phyloP scores from a whole-genome alignment of 2,888 invertebrate species.

The Polymixis flavicincta region DNA sequence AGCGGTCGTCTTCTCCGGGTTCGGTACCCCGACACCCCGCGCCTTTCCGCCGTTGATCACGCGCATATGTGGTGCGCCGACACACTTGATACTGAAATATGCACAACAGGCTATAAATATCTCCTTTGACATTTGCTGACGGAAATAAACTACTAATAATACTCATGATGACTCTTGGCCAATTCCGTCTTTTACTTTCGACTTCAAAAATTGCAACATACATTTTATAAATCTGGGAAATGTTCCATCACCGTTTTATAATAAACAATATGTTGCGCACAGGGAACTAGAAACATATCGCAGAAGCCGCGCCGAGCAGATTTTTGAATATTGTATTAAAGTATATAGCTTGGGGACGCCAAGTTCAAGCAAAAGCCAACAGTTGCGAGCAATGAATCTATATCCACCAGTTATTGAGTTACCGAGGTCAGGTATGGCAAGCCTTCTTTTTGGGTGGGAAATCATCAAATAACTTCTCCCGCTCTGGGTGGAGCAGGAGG shows the following conservation, averaged over 20 bases:
- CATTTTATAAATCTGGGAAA: too few relatives aligned
- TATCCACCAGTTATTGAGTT: not conserved
- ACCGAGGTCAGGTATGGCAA: not conserved
- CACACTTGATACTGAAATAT: conserved; percentile 4
- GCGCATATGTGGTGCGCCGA: too few relatives aligned
- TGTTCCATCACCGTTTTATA: not conserved
- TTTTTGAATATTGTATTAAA: not conserved
- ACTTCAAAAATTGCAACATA: not conserved
- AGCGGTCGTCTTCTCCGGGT: too few relatives aligned
- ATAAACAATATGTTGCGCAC: not conserved
- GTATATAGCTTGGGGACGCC: too few relatives aligned
- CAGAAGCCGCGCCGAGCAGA: not conserved
- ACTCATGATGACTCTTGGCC: not conserved
- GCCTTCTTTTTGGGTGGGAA: too few relatives aligned
- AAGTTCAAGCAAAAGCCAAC: not conserved
- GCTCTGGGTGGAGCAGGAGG: too few relatives aligned
- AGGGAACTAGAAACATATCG: not conserved
- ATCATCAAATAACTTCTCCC: too few relatives aligned
- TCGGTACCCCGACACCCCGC: too few relatives aligned
- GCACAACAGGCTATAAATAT: not conserved
- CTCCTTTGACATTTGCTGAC: conserved; percentile 25
- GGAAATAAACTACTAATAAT: conserved; percentile 8
- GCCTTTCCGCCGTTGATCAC: too few relatives aligned
- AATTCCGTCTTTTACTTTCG: not conserved
- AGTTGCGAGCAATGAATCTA: not conserved